Evolutionary conservation across 53 echinoderm and acorn worm species (phyloP), one percentile per base, ranked within the genome.

Genomic region (Henricia sp.): DNA sequence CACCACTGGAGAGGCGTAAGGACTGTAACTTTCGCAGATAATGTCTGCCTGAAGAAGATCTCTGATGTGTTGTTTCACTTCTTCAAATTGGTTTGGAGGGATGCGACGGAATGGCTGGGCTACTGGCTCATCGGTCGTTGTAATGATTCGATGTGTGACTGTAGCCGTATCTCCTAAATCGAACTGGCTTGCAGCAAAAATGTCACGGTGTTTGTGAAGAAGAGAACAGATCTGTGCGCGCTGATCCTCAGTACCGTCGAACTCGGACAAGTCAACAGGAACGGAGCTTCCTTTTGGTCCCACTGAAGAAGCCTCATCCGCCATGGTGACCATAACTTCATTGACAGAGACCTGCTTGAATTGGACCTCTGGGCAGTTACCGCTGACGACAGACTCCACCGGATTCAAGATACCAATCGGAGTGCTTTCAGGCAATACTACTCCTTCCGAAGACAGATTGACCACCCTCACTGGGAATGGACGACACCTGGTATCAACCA

Each of bases 171-270:
- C 66, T 2, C 66, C 66, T 19, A 66, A 37, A 17, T 66, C 36
- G 8, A 66, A 28, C 38, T 34, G 36, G 36, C 37, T 14, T 37
- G 66, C 19, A 14, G 66, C 38, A 66, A 66, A 66, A 36, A 66
- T 19, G n/a, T 66, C 66, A 35, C 66, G 38, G n/a, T 66, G 66
- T 37, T 66, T 66, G 66, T 66, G 38, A 66, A 66, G 66, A 28
- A 66, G 66, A 17, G 37, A 66, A 2, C 38, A 2, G 36, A 66
- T 66, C 66, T 35, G 38, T 14, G 36, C 38, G 1, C 9, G 37
- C 66, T 66, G 36, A 17, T 37, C 37, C 24, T 37, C 38, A 20
- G 66, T 12, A 37, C 66, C 66, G n/a, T 37, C 66, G 38, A 66
- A 35, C 24, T 66, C 66, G 16, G 66, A 66, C 38, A 66, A 34